Evolutionary conservation across 2,113 vertebrate genomes (phyloP).

Genomic region (Eulemur macaco): DNA sequence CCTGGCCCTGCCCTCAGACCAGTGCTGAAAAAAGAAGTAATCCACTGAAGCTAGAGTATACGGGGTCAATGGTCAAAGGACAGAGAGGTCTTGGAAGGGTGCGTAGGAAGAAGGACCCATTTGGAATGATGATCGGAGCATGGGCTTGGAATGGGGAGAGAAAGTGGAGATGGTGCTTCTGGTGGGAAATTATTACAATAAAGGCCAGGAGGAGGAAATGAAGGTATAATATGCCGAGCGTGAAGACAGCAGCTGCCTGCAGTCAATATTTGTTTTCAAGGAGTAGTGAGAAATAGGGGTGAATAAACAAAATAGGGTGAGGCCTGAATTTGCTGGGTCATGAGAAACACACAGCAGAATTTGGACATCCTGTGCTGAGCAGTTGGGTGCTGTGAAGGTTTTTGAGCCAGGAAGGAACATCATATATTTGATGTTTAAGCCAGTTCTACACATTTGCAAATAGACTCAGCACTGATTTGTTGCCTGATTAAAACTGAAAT

Average conservation of each 20-base stretch:
- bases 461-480: not conserved
- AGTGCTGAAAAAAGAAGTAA: not conserved
- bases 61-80: not conserved
- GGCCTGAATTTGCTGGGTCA: not conserved
- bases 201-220: not conserved
- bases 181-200: not conserved
- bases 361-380: not conserved
- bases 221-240: not conserved
- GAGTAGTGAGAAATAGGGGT: not conserved
- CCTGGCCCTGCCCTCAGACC: not conserved
- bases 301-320: not conserved
- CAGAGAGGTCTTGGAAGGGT: not conserved
- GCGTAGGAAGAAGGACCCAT: not conserved
- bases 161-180: not conserved
- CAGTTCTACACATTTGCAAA: constrained; percentile 27
- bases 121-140: not conserved
- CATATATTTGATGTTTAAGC: not conserved
- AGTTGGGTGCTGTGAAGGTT: not conserved
- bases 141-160: not conserved
- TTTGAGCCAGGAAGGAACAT: not conserved
- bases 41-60: not conserved
- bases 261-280: not conserved
- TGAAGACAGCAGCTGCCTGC: not conserved
- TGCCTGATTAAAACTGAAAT: constrained; percentile 25
- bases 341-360: not conserved